Conservation (phyloP, 2,797 vertebrate genomes). For the Masticophis lateralis region DNA sequence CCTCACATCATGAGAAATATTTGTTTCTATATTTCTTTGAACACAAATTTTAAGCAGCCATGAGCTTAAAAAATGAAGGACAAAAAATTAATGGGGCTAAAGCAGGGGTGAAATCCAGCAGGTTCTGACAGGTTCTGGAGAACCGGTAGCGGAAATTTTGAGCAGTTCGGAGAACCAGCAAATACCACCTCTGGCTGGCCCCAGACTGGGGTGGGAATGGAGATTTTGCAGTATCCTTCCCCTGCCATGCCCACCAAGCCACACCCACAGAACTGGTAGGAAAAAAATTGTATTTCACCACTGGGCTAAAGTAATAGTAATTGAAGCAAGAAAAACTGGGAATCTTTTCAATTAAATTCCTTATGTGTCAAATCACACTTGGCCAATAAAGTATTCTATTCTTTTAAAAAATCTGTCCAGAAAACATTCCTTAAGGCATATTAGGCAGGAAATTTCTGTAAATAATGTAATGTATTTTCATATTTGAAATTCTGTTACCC, state of each 20-base stretch:
- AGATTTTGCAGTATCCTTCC: too few relatives aligned
- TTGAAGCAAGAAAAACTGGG: neutral
- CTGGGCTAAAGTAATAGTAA: neutral
- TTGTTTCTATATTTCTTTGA: neutral
- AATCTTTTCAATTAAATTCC: neutral
- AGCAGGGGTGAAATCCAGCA: neutral
- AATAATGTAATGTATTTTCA: slow-evolving; percentile 10
- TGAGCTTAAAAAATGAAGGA: neutral
- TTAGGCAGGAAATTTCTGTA: neutral
- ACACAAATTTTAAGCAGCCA: neutral
- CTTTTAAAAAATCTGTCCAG: neutral
- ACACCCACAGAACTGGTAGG: too few relatives aligned
- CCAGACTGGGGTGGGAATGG: too few relatives aligned
- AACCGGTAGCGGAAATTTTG: too few relatives aligned
- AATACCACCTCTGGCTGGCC: too few relatives aligned
- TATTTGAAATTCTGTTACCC: slow-evolving; percentile 20
- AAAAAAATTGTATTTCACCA: too few relatives aligned
- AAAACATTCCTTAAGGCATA: neutral
- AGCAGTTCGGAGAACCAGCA: too few relatives aligned
- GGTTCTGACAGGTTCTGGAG: too few relatives aligned
- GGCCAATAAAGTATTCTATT: neutral
- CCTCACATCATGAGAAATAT: neutral
- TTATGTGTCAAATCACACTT: neutral
- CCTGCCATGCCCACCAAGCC: too few relatives aligned
- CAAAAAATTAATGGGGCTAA: neutral